These are phyloP conservation scores for Nycticorax nycticorax DNA, from an alignment of 2,113 vertebrate species.

Conservation along the genomic window DNA sequence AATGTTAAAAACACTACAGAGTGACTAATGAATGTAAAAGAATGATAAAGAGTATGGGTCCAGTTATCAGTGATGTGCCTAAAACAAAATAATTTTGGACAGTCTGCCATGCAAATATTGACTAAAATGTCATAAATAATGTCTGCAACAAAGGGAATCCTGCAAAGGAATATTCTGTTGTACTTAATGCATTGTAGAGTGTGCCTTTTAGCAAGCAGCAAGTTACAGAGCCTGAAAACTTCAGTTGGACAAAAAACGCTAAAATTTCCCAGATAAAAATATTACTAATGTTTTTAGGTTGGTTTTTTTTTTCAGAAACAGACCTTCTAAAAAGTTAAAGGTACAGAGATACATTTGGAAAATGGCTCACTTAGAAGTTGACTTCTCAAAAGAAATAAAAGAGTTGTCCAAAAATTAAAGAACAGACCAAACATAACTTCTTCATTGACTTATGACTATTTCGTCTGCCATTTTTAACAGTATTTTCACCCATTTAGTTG, in stretches of 20 bases:
- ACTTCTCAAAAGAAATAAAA: not conserved
- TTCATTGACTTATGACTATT: not conserved
- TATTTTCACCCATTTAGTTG: not conserved
- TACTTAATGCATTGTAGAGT: constrained; percentile 35
- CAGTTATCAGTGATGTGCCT: constrained; percentile 52
- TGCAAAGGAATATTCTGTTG: constrained; percentile 55
- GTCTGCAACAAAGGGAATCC: constrained; percentile 63
- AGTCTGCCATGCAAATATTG: constrained; percentile 59
- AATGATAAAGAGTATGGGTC: constrained; percentile 64
- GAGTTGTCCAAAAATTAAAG: not conserved
- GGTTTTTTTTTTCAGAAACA: not conserved
- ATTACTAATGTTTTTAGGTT: not conserved
- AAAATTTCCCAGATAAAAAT: constrained; percentile 1
- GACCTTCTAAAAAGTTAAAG: not conserved
- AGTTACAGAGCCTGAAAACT: not conserved
- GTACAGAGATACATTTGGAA: not conserved
- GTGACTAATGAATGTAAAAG: constrained; percentile 61
- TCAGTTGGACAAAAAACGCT: not conserved
- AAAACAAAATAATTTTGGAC: constrained; percentile 61
- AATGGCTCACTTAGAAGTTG: not conserved
- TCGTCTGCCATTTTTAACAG: not conserved
- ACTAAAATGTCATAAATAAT: constrained; percentile 64
- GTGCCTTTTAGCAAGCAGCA: constrained; percentile 30
- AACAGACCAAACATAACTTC: not conserved
- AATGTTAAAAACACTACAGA: constrained; percentile 72